Conservation (phyloP, 1,140 invertebrate species). For the Ips typographus region DNA sequence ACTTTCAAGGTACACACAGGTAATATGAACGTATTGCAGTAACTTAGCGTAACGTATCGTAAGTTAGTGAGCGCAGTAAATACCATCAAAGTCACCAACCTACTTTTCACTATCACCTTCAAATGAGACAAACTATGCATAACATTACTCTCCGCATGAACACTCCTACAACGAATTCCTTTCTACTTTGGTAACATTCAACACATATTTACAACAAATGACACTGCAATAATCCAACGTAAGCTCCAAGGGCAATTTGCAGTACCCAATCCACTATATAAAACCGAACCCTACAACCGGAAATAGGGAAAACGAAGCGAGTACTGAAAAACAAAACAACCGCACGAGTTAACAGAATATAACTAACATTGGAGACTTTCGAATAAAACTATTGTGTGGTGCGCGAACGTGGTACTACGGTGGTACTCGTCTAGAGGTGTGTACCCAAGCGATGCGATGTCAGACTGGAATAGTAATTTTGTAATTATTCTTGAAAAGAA, state of each 20-base stretch:
- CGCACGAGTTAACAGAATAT: constrained; percentile 14
- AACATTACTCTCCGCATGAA: neutral
- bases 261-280: neutral
- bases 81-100: too few species aligned
- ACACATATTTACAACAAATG: constrained; percentile 14
- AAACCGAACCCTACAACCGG: neutral
- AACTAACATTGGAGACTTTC: constrained; percentile 30
- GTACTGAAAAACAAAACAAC: constrained; percentile 8
- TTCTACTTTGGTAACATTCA: constrained; percentile 14
- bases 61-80: too few species aligned
- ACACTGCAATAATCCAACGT: constrained; percentile 5
- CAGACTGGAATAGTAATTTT: too few species aligned
- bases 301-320: constrained; percentile 16
- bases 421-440: constrained; percentile 21
- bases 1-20: too few species aligned
- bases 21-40: too few species aligned
- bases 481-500: too few species aligned
- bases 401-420: constrained; percentile 23
- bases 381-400: constrained; percentile 30
- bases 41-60: too few species aligned
- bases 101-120: too few species aligned
- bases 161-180: constrained; percentile 32
- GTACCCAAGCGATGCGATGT: neutral
- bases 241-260: neutral
- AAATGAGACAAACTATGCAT: too few species aligned